A percentile compares a stretch with the other conserved stretches of the same genome.
Evolutionary conservation across 2,113 vertebrate genomes (phyloP).

Genomic region (Apistogramma diplotaenia): DNA sequence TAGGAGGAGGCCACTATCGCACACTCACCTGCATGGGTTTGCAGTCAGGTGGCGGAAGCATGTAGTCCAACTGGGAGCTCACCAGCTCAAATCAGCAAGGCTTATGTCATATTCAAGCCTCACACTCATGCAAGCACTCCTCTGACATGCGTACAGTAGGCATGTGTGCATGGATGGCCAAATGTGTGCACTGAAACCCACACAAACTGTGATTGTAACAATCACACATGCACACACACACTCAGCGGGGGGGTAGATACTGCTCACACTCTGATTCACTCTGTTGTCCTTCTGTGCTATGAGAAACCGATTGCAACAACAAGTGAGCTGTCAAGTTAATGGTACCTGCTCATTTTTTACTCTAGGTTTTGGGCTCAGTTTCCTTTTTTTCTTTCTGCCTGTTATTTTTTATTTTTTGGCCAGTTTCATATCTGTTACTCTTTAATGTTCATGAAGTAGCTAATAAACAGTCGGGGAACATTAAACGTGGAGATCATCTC

Average conservation of each 20-base stretch:
- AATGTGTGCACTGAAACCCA: conserved; percentile 1
- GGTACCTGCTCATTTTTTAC: not conserved
- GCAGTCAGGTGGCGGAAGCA: conserved; percentile 52
- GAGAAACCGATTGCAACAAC: conserved; percentile 5
- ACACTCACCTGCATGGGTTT: conserved; percentile 66
- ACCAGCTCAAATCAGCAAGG: conserved; percentile 1
- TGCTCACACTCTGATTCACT: conserved; percentile 27
- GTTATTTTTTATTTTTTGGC: not conserved
- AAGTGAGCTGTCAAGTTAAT: not conserved
- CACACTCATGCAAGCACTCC: conserved; percentile 5
- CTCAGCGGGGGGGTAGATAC: conserved; percentile 16
- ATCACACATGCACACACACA: conserved; percentile 17
- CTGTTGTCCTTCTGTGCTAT: conserved; percentile 37
- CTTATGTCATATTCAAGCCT: conserved; percentile 33
- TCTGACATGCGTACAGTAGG: not conserved
- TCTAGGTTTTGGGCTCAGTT: not conserved
- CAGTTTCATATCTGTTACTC: not conserved
- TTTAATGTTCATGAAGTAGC: not conserved
- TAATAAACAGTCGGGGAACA: not conserved
- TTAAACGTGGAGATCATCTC: not conserved
- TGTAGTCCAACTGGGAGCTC: conserved; percentile 36
- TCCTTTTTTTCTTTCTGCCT: not conserved
- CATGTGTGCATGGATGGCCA: not conserved
- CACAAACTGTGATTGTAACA: conserved; percentile 35
- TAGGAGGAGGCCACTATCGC: conserved; percentile 13